phyloP scores from a whole-genome alignment of 2,888 invertebrate species.

The Apamea anceps region DNA sequence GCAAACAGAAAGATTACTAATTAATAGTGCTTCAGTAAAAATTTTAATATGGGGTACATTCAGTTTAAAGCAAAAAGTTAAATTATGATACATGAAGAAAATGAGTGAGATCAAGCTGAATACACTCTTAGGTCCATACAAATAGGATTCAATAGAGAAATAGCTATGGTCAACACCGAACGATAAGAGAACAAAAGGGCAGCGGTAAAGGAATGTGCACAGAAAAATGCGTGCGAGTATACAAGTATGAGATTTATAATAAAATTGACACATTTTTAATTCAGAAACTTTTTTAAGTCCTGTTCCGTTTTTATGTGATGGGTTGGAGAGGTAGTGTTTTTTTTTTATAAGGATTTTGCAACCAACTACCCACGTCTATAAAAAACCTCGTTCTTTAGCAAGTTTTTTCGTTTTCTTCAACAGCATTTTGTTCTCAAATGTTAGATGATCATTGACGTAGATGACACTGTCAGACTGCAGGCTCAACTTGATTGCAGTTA shows the following conservation, averaged over 20 bases:
- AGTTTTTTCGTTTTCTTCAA: neutral
- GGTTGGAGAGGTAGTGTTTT: neutral
- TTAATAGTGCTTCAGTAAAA: too few species aligned
- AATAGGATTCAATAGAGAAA: neutral
- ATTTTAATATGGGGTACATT: neutral
- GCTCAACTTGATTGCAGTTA: too few species aligned
- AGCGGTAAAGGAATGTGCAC: too few species aligned
- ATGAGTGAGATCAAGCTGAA: neutral
- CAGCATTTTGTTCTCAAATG: neutral
- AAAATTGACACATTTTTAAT: neutral
- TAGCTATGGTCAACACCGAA: neutral
- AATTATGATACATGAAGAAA: too few species aligned
- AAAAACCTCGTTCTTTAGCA: neutral
- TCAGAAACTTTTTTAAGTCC: neutral
- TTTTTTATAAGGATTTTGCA: neutral
- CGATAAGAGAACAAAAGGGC: neutral
- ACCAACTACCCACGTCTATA: neutral
- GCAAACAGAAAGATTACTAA: neutral
- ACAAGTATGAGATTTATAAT: neutral
- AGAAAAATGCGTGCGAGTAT: neutral
- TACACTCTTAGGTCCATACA: neutral
- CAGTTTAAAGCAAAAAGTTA: neutral
- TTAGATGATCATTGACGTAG: conserved; percentile 1
- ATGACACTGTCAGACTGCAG: neutral
- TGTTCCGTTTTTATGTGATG: neutral